Conservation (phyloP, 2,888 invertebrate genomes). For the Anagyrus pseudococci region DNA sequence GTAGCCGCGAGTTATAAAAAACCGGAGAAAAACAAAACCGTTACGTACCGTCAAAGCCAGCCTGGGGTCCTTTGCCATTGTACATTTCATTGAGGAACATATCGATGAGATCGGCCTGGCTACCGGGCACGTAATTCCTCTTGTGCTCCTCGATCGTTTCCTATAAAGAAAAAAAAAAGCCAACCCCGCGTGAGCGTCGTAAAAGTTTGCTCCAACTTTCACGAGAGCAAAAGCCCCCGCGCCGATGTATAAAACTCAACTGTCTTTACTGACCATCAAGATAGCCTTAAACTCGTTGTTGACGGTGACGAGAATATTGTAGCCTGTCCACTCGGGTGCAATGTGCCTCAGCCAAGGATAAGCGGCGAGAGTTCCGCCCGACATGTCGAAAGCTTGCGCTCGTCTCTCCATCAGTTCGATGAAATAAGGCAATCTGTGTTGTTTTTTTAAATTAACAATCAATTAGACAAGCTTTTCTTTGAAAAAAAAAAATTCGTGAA, state of each 20-base stretch:
- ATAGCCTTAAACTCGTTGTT: slow-evolving; percentile 66
- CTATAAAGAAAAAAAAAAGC: slow-evolving; percentile 42
- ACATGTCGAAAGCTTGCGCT: slow-evolving; percentile 61
- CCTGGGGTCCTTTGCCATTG: slow-evolving; percentile 47
- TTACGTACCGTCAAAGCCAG: slow-evolving; percentile 62
- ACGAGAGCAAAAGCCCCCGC: too few species aligned
- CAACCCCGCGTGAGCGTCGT: too few species aligned
- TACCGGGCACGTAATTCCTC: slow-evolving; percentile 60
- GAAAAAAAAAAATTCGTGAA: too few species aligned
- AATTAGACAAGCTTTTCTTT: too few species aligned
- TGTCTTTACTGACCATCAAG: slow-evolving; percentile 65
- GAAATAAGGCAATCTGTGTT: slow-evolving; percentile 50
- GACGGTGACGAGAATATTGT: slow-evolving; percentile 66
- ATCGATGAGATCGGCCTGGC: slow-evolving; percentile 69
- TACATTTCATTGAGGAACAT: slow-evolving; percentile 70
- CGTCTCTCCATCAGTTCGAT: slow-evolving; percentile 52
- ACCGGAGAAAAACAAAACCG: neutral
- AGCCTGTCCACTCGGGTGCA: slow-evolving; percentile 69
- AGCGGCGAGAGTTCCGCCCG: slow-evolving; percentile 67
- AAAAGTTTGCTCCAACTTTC: too few species aligned
- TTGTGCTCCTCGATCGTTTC: slow-evolving; percentile 68
- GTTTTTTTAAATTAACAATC: neutral
- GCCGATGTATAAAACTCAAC: too few species aligned
- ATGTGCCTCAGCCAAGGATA: slow-evolving; percentile 71
- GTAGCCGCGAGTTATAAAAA: neutral